Base-by-base conservation (phyloP, 2,113 vertebrate species). In the Polypterus bichir region DNA sequence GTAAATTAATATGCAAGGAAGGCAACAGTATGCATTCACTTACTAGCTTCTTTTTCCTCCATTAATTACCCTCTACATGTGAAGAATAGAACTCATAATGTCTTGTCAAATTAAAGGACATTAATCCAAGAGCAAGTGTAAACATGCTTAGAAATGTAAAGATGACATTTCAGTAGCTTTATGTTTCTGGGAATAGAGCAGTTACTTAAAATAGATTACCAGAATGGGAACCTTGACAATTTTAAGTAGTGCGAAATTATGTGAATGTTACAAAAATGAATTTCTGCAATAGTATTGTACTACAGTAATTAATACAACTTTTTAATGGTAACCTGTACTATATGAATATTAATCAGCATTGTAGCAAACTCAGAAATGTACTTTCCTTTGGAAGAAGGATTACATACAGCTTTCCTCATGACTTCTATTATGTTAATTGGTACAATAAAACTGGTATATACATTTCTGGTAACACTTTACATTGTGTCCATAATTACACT, bases 1-100 rank as follows among this genome's bases (percentile, higher is more conserved):
- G 27, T 27, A 27, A 27, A 75, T 79, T 75, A 75, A 75, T 73
- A 77, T 76, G 71, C 69, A 62, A 59, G 46, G 68, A 68, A 68
- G 55, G 63, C 63, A 58, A 63, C 54, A 8, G 55, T 61, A 64
- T 59, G 62, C 8, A 8, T 49, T 55, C 54, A 46, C 7, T 9
- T 54, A 48, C 46, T 58, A 56, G 51, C 61, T 65, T 59, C 47
- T 54, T 70, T 62, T 47, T 44, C 49, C 48, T 58, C 53, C 46
- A 60, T 65, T 67, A 70, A 68, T 71, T 68, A 60, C 60, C 51
- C 49, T 47, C 44, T 49, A 53, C 61, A 64, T 68, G 61, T 55
- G 48, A 48, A 52, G 62, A 62, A 62, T 49, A 61, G 65, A 60
- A 62, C 54, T 63, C 65, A 71, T 69, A 67, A 67, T 67, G 61